phyloP scores from a whole-genome alignment of 2,113 vertebrate species.

The Zootoca vivipara region DNA sequence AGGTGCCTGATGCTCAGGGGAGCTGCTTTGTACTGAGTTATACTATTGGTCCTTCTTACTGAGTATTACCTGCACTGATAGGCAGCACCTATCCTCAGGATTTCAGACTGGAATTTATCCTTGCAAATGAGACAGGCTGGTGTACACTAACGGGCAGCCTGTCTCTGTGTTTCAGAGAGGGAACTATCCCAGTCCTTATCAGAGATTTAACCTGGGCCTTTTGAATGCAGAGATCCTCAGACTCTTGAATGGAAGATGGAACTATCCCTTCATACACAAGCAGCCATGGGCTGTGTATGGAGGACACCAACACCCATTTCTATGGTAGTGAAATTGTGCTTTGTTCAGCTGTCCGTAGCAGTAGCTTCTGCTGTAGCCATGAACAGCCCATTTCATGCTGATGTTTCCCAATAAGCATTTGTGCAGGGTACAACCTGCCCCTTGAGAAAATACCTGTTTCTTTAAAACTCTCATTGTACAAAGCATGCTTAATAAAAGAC shows the following conservation, averaged over 20 bases:
- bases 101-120: too few relatives aligned
- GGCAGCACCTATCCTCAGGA: too few relatives aligned
- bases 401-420: background rate
- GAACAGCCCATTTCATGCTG: background rate
- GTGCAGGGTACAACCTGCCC: background rate
- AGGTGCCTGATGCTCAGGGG: too few relatives aligned
- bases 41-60: too few relatives aligned
- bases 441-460: background rate
- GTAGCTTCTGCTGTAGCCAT: background rate
- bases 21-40: too few relatives aligned
- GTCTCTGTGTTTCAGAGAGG: background rate
- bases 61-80: too few relatives aligned
- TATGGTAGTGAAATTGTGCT: background rate
- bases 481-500: slow-evolving; percentile 27
- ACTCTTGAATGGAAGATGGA: background rate
- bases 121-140: too few relatives aligned
- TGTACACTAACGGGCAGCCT: too few relatives aligned
- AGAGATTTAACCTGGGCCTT: too few relatives aligned
- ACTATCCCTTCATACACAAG: background rate
- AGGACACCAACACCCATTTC: background rate
- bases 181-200: too few relatives aligned
- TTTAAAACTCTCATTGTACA: slow-evolving; percentile 29
- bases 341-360: background rate
- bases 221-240: too few relatives aligned
- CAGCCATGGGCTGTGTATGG: background rate